Evolutionary conservation across 2,888 invertebrate genomes (phyloP).

Genomic region (Phymatocera aterrima): DNA sequence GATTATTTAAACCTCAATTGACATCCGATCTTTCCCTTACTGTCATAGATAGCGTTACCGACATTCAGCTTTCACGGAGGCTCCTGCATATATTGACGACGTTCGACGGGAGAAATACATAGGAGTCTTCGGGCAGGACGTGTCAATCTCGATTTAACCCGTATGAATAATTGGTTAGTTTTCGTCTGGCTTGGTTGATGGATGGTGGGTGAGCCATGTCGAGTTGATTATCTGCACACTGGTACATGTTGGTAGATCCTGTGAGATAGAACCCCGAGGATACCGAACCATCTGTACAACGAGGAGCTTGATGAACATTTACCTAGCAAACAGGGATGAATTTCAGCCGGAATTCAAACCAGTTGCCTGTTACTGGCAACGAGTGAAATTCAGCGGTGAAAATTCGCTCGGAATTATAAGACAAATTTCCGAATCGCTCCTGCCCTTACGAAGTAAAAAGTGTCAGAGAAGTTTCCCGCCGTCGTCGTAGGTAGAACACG

Average conservation of each 20-base stretch:
- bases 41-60: not conserved
- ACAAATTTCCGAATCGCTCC: not conserved
- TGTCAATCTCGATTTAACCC: slow-evolving; percentile 29
- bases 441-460: not conserved
- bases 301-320: slow-evolving; percentile 1
- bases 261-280: not conserved
- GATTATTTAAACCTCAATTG: not conserved
- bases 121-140: not conserved
- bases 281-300: not conserved
- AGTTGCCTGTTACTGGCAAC: not conserved
- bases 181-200: slow-evolving; percentile 1
- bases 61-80: not conserved
- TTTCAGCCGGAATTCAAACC: not conserved
- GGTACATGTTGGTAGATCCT: not conserved
- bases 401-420: not conserved
- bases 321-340: not conserved
- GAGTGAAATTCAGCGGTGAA: not conserved
- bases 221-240: not conserved
- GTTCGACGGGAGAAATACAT: not conserved
- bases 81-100: slow-evolving; percentile 20
- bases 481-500: not conserved
- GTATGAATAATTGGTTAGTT: slow-evolving; percentile 30
- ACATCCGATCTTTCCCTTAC: not conserved
- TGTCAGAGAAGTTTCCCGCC: not conserved
- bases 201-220: not conserved